These are phyloP conservation scores for Idaea straminata DNA, from an alignment of 2,888 invertebrate genomes.

Conservation along the genomic window DNA sequence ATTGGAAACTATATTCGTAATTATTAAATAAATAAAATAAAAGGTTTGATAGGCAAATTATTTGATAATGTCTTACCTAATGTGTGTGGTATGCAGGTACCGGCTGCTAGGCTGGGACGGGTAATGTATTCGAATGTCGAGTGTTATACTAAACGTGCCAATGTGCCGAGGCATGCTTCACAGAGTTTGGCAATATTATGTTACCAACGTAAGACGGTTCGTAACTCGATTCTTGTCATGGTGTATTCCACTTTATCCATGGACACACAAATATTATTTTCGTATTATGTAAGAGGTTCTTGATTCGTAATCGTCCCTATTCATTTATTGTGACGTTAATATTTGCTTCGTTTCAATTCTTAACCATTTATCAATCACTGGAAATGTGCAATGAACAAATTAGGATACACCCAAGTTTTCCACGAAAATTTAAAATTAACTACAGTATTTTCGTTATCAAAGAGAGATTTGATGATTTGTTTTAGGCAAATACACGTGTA, in stretches of 20 bases:
- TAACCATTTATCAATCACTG: too few species aligned
- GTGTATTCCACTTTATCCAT: too few species aligned
- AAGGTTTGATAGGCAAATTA: not conserved
- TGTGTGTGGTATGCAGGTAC: constrained; percentile 77
- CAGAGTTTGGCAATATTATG: constrained; percentile 24
- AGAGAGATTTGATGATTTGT: too few species aligned
- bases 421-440: not conserved
- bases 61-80: not conserved
- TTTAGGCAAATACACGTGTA: too few species aligned
- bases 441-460: not conserved
- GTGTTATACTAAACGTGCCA: constrained; percentile 41
- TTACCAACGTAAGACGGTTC: not conserved
- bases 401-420: too few species aligned
- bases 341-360: too few species aligned
- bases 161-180: constrained; percentile 17
- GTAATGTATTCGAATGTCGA: constrained; percentile 76
- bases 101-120: constrained; percentile 87
- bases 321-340: not conserved
- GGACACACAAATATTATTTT: too few species aligned
- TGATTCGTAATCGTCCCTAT: not conserved
- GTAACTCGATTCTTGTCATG: not conserved
- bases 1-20: too few species aligned
- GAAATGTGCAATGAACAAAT: too few species aligned
- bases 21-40: not conserved
- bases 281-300: too few species aligned